Evolutionary conservation across 2,888 invertebrate species (phyloP).

Genomic region (Ophion obscuratus): DNA sequence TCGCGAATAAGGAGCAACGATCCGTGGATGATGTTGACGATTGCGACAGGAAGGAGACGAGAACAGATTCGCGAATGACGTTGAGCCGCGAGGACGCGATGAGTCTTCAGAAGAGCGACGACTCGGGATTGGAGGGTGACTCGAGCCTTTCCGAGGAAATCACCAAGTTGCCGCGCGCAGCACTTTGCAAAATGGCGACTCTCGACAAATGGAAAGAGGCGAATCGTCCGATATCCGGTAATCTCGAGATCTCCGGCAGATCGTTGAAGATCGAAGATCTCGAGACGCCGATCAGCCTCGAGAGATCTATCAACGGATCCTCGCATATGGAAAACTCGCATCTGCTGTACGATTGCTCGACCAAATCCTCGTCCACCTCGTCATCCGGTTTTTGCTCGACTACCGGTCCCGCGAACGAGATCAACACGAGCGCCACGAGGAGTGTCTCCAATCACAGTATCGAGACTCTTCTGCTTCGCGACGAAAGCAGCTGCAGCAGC

Average conservation of each 20-base stretch:
- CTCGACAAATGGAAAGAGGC: conserved; percentile 66
- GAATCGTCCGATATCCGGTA: conserved; percentile 25
- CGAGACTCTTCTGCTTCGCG: conserved; percentile 70
- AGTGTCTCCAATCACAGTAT: conserved; percentile 46
- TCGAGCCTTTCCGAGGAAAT: conserved; percentile 54
- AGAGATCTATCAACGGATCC: conserved; percentile 71
- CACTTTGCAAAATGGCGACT: conserved; percentile 48
- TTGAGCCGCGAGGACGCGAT: conserved; percentile 50
- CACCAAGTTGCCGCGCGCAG: conserved; percentile 12
- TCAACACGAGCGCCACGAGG: conserved; percentile 19
- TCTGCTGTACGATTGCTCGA: conserved; percentile 60
- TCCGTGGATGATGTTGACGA: conserved; percentile 63
- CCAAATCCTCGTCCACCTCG: conserved; percentile 52
- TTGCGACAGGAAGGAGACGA: conserved; percentile 5
- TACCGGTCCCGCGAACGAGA: conserved; percentile 44
- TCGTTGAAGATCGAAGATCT: conserved; percentile 77
- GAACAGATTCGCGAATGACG: conserved; percentile 40
- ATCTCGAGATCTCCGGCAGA: conserved; percentile 69
- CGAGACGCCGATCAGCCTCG: conserved; percentile 79
- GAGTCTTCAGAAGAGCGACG: conserved; percentile 54
- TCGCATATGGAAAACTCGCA: conserved; percentile 23
- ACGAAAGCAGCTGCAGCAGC: conserved; percentile 66
- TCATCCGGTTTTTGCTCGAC: conserved; percentile 59
- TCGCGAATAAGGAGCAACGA: conserved; percentile 74
- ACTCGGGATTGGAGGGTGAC: conserved; percentile 57